Base-by-base conservation (phyloP, 2,113 vertebrate species). In the Takifugu flavidus region DNA sequence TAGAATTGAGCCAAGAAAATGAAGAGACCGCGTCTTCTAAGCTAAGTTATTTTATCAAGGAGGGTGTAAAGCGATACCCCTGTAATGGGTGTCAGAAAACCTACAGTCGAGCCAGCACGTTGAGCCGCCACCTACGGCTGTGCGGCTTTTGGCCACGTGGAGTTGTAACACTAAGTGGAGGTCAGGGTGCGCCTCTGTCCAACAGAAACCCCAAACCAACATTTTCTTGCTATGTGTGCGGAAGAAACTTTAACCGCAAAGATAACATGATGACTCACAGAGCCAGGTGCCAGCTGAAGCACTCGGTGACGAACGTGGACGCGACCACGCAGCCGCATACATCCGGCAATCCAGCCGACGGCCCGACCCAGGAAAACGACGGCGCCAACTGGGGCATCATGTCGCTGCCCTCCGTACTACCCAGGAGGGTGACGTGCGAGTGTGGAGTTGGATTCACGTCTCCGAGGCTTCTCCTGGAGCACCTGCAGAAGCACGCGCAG, bases 401-500 rank as follows among this genome's bases (percentile, higher is more conserved):
- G 90, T 91, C 90, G 2, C 71, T 92, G 43, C 91, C 91, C 15
- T 86, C 90, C 0, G 89, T 92, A 1, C 88, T 91, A 12, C 90
- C 91, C 4, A 79, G 90, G 49, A 89, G 87, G 65, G 91, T 92
- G 59, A 91, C 90, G 0, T 92, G 91, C 7, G 91, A 92, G 62
- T 92, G 90, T 27, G 90, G 91, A 25, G 77, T 83, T 0, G 85
- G 84, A 26, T 92, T 92, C 59, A 92, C 88, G 1, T 88, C 89
- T 43, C 89, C 91, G 4, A 82, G 81, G 52, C 85, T 89, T 25
- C 87, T 92, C 31, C 82, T 92, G 47, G 90, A 91, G 74, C 91
- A 91, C 72, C 74, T 92, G 59, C 90, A 91, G 59, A 88, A 88
- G 66, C 91, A 92, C 7, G 89, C 90, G 0, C 78, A 87, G 74